Evolutionary conservation across 2,888 invertebrate species (phyloP).

Genomic region (Dioctria linearis): DNA sequence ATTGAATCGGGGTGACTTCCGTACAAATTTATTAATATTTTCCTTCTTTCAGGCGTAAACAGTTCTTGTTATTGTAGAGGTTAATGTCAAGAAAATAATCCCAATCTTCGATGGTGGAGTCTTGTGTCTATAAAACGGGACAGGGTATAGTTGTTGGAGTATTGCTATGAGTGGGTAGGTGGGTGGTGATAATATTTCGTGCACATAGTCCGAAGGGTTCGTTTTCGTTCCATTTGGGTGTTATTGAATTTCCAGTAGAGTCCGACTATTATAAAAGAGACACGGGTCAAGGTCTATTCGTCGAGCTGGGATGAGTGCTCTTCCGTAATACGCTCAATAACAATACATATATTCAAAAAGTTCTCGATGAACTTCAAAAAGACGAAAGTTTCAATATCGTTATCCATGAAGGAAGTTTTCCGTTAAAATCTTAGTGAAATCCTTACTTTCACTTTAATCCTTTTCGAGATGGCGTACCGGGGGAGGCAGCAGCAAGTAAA

Average conservation of each 20-base stretch:
- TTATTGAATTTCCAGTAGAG: constrained; percentile 28
- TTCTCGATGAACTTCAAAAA: constrained; percentile 19
- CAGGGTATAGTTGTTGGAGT: too few species aligned
- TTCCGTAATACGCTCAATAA: background rate
- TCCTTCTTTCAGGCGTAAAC: constrained; percentile 11
- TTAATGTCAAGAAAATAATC: background rate
- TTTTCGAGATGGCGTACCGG: background rate
- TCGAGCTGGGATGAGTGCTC: background rate
- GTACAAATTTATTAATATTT: constrained; percentile 29
- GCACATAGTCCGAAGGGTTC: background rate
- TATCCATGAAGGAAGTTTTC: constrained; percentile 20
- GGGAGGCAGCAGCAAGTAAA: background rate
- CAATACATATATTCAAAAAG: constrained; percentile 34
- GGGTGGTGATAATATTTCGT: constrained; percentile 10
- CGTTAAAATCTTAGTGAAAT: constrained; percentile 1
- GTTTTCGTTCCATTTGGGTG: background rate
- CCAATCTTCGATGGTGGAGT: background rate
- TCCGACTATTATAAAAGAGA: background rate
- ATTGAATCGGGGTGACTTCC: constrained; percentile 16
- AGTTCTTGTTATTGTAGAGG: background rate
- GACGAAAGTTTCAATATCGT: constrained; percentile 38
- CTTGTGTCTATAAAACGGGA: too few species aligned
- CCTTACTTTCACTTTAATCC: constrained; percentile 7
- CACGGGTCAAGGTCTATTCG: constrained; percentile 21
- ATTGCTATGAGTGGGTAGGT: background rate